Evolutionary conservation across 2,888 invertebrate genomes (phyloP).

Genomic region (Limenitis camilla): DNA sequence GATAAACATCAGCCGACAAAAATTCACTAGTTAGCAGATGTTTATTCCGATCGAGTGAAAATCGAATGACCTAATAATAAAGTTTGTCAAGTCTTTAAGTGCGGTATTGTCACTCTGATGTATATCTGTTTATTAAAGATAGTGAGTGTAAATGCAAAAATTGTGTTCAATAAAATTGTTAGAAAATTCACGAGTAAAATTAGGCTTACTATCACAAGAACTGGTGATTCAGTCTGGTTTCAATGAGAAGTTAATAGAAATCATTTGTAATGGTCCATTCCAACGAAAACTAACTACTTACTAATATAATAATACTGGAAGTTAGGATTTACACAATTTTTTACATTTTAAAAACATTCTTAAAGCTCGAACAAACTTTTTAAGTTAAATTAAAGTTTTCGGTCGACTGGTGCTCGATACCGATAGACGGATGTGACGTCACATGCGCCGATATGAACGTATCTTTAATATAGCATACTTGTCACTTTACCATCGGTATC

Average conservation of each 20-base stretch:
- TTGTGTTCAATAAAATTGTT: slow-evolving; percentile 16
- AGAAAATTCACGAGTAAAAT: slow-evolving; percentile 15
- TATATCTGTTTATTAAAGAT: slow-evolving; percentile 18
- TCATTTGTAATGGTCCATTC: neutral
- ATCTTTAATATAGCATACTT: neutral
- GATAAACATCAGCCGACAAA: too few species aligned
- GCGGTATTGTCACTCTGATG: slow-evolving; percentile 28
- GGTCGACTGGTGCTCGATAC: neutral
- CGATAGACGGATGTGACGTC: neutral
- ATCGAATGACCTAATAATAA: slow-evolving; percentile 16
- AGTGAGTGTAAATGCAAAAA: slow-evolving; percentile 21
- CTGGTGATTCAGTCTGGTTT: slow-evolving; percentile 13
- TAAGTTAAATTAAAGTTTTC: neutral
- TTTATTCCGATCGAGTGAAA: neutral
- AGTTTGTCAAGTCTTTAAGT: slow-evolving; percentile 27
- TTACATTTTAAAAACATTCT: slow-evolving; percentile 16
- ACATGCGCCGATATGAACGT: too few species aligned
- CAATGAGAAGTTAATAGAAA: neutral
- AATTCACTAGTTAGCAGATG: neutral
- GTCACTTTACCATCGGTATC: neutral
- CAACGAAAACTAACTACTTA: slow-evolving; percentile 11
- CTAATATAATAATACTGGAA: slow-evolving; percentile 15
- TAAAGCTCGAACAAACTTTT: slow-evolving; percentile 20
- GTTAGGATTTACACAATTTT: slow-evolving; percentile 13
- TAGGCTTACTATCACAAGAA: slow-evolving; percentile 12